Evolutionary conservation across 2,113 vertebrate genomes (phyloP), one percentile per base, ranked within the genome.

Genomic region (Balaenoptera acutorostrata): DNA sequence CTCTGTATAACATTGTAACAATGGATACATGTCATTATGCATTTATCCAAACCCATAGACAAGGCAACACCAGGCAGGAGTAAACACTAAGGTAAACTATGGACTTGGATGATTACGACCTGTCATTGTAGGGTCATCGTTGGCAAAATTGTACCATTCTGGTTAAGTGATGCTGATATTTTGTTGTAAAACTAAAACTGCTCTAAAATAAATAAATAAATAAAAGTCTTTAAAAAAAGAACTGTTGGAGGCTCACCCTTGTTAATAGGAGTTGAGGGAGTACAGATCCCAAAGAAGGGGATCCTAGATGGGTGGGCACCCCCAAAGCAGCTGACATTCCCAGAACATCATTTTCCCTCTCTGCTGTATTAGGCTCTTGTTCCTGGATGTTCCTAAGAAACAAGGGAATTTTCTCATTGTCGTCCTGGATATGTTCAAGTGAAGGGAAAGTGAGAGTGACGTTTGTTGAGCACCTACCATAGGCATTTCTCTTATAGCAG

Each of bases 391-490:
- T 87, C 25, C n/a, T 71, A 57, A 77, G 27, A 21, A 74, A 77
- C 63, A 88, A 68, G n/a, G 8, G 29, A 49, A 83, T 94, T 96
- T 94, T 91, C 92, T 90, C 46, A 77, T 39, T 90, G 52, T 66
- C 69, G 87, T 66, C 89, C 63, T 90, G 41, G 74, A 64, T 41
- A 8, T 14, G 52, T 27, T 83, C 68, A 93, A 95, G 9, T 4
- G 10, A 95, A 88, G 39, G 5, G 81, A 86, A 82, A 93, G 20
- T 29, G 29, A 87, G 55, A 82, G n/a, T 25, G 78, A 46, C 13
- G 59, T 64, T 52, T 41, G 33, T 21, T 46, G 59, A 92, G 44
- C 59, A 88, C 20, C 33, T 84, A 52, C 36, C 61, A 61, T 1
- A 23, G 44, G 29, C 61, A 85, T 91, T 75, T 82, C 77, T 92